Evolutionary conservation across 2,888 invertebrate species (phyloP), one percentile per base, ranked within the genome.

Genomic region (Shargacucullia verbasci): DNA sequence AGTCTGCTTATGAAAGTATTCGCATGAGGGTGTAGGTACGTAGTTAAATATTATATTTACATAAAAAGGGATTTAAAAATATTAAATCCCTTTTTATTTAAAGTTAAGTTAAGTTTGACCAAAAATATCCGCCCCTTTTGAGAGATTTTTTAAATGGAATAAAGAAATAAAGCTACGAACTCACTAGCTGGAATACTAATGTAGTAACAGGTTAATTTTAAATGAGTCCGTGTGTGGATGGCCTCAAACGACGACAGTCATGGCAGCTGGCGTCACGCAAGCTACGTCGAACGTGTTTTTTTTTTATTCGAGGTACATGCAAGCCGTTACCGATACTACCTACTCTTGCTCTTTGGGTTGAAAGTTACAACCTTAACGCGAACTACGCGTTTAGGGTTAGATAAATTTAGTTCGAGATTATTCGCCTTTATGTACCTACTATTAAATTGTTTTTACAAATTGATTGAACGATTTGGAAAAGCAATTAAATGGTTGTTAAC

Each of bases 141-240:
- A 27, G 25, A 52, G 38, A 15, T 35, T 47, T 66, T 49, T 39
- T 73, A 57, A 60, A 55, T 57, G 34, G 46, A 57, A 62, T 56
- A 62, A 67, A 29, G 29, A 7, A 7, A 29, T 20, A 20, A 7
- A 69, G 62, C 50, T 59, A 54, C 35, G 57, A 59, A 60, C 58
- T 60, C 39, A 62, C 58, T 50, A 20, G 15, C 29, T 35, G 38
- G 53, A 46, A 65, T 69, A 56, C 61, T 55, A 62, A 61, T 74
- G 59, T 75, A 60, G 61, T 61, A 63, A 60, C 61, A 61, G 41
- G 69, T 81, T 55, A 81, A 80, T 78, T 81, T 66, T 80, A 76
- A 78, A 80, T 71, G 53, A 67, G 70, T 35, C 54, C 64, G 65
- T 73, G 76, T 70, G 69, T 65, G 62, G 52, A 44, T 62, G 72